Evolutionary conservation across 1,140 invertebrate genomes (phyloP).

Genomic region (Antheraea mylitta): DNA sequence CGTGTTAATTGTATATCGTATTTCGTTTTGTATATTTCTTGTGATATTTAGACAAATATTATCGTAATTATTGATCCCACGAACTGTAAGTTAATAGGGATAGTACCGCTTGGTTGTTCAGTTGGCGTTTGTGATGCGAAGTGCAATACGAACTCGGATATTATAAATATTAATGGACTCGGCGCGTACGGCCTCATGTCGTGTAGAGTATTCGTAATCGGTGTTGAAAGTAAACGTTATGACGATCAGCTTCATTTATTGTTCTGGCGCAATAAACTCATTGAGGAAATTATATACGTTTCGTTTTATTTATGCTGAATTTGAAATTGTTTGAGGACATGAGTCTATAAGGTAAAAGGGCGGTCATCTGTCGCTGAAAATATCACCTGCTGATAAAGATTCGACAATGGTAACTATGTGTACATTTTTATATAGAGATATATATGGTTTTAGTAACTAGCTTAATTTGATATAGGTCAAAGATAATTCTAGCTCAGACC

Average conservation of each 20-base stretch:
- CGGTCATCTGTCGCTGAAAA: no score
- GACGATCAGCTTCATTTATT: conserved; percentile 77
- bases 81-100: conserved; percentile 73
- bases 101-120: conserved; percentile 54
- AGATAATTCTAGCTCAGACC: no score
- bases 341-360: not conserved
- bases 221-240: conserved; percentile 78
- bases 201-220: conserved; percentile 75
- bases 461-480: no score
- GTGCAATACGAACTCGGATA: conserved; percentile 70
- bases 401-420: no score
- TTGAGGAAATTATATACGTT: conserved; percentile 56
- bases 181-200: conserved; percentile 53
- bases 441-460: no score
- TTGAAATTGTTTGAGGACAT: not conserved
- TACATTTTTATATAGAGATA: no score
- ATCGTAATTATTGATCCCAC: conserved; percentile 69
- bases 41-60: conserved; percentile 78
- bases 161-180: conserved; percentile 64
- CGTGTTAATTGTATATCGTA: conserved; percentile 73
- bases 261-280: conserved; percentile 77
- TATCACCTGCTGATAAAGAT: no score
- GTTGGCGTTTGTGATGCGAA: conserved; percentile 56
- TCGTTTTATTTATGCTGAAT: conserved; percentile 57
- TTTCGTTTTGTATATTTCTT: conserved; percentile 77